These are phyloP conservation scores for Scomberomorus guttatus DNA, from an alignment of 2,797 vertebrate genomes.

Conservation along the genomic window DNA sequence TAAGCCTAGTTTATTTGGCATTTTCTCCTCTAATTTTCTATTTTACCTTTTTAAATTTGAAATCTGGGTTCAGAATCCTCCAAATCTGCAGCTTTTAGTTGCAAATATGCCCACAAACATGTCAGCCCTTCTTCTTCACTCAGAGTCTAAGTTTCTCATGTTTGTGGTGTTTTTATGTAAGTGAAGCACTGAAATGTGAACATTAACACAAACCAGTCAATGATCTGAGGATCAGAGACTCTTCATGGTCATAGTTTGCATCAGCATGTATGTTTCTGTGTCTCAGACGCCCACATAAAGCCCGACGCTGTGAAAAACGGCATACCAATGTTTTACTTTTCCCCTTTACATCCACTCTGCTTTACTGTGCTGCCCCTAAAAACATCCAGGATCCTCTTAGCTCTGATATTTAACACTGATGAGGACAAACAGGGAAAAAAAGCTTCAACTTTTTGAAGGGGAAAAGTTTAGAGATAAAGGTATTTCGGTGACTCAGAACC, in stretches of 20 bases:
- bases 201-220: not conserved
- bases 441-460: not conserved
- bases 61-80: too few species aligned
- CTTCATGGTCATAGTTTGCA: not conserved
- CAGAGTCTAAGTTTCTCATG: too few species aligned
- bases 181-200: not conserved
- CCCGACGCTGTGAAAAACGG: too few species aligned
- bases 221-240: not conserved
- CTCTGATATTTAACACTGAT: slow-evolving; percentile 33
- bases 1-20: too few species aligned
- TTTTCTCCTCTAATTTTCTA: too few species aligned
- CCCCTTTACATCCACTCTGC: slow-evolving; percentile 1
- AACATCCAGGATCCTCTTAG: not conserved
- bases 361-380: not conserved
- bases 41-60: too few species aligned
- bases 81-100: too few species aligned
- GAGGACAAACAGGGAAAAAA: not conserved
- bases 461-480: slow-evolving; percentile 10
- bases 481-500: slow-evolving; percentile 11
- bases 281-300: too few species aligned
- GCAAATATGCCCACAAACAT: too few species aligned
- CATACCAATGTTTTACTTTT: not conserved
- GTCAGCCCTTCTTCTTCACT: too few species aligned
- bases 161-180: not conserved
- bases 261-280: not conserved